A percentile compares a stretch with the other conserved stretches of the same genome.
Evolutionary conservation across 2,888 invertebrate genomes (phyloP).

Genomic region (Gonocerus acuteangulatus): DNA sequence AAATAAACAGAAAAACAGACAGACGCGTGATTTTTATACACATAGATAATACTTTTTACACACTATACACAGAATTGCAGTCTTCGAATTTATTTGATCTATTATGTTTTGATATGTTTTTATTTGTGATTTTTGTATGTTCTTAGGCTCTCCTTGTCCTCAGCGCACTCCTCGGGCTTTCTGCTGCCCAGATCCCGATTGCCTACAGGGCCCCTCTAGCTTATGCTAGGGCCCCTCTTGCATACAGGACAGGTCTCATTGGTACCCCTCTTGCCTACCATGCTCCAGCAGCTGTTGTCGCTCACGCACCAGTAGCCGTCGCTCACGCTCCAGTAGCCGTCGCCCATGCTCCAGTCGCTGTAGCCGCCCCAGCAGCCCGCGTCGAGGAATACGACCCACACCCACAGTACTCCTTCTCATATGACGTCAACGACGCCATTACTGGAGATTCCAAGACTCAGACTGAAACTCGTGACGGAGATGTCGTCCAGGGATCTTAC

Average conservation of each 20-base stretch:
- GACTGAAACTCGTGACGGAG: constrained; percentile 16
- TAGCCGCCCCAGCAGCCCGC: background rate
- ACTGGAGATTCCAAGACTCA: constrained; percentile 19
- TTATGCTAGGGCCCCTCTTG: constrained; percentile 13
- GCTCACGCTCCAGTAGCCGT: too few species aligned
- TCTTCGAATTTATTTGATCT: too few species aligned
- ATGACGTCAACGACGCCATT: constrained; percentile 12
- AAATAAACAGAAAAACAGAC: too few species aligned
- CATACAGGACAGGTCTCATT: background rate
- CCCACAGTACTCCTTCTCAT: constrained; percentile 9
- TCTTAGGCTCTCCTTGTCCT: background rate
- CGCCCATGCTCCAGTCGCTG: background rate
- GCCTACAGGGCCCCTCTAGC: constrained; percentile 5
- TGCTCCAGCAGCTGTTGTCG: constrained; percentile 24
- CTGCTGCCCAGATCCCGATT: constrained; percentile 9
- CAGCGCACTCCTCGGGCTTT: constrained; percentile 1
- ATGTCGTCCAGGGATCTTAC: constrained; percentile 39
- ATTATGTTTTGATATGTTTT: too few species aligned
- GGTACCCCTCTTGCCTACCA: background rate
- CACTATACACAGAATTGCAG: too few species aligned
- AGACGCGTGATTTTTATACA: too few species aligned
- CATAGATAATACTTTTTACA: too few species aligned
- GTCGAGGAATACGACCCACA: constrained; percentile 14
- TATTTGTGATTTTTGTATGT: background rate
- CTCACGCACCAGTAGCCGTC: constrained; percentile 35